Base-by-base conservation (phyloP, 2,888 invertebrate species). In the Choreutis nemorana region DNA sequence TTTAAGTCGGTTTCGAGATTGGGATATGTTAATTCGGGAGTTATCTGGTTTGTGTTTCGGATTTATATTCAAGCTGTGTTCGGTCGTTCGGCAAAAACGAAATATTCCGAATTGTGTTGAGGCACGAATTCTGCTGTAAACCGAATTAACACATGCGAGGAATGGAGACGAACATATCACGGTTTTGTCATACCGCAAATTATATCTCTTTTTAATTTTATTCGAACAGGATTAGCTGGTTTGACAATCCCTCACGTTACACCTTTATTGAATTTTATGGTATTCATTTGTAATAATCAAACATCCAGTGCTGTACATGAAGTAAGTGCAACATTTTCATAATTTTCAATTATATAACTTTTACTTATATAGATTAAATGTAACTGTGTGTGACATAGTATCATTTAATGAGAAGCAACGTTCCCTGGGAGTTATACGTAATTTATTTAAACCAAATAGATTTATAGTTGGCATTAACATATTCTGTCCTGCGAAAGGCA, bases 21-120 rank as follows among this genome's bases (percentile, higher is more conserved):
- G 55, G 56, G 50, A 61, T 72, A 68, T 68, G 65, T 70, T 70
- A 66, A 68, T 68, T 56, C 48, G 37, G 44, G 43, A 60, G 63
- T 62, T 65, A 63, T 60, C 54, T 56, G 49, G 45, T 41, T 47
- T 44, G 46, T 44, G 53, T 64, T 61, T 63, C 54, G 55, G n/a
- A n/a, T n/a, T n/a, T n/a, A n/a, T 61, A 66, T 67, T 66, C 67
- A 47, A 46, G 35, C 48, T 40, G 63, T 54, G 50, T 53, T 32
- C 41, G 47, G 45, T 8, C 45, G 52, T 42, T 49, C 43, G 42
- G 53, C 64, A 67, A 71, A 71, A 75, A 68, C 52, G 45, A 58
- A 63, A 68, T 67, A 54, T 68, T 64, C 64, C 50, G 55, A 52
- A 70, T 67, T 54, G 59, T 61, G 51, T 60, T 43, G 47, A 59